Conservation (phyloP, 2,797 vertebrate species). For the Tolypeutes matacus region DNA sequence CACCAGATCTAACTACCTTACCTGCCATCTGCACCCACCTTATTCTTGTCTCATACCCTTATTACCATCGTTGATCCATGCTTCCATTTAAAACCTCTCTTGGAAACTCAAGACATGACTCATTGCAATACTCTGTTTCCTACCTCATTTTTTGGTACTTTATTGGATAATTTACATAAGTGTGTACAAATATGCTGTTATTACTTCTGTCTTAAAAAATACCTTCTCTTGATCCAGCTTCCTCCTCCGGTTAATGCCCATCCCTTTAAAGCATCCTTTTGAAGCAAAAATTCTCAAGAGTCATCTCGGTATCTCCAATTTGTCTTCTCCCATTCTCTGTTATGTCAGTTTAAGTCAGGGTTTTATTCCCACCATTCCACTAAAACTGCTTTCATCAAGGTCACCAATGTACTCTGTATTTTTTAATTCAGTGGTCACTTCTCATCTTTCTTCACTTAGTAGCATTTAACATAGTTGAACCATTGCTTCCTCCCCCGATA, state of each 20-base stretch:
- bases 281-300: constrained; percentile 29
- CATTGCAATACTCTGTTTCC: background rate
- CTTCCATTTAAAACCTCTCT: background rate
- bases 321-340: background rate
- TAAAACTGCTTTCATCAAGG: background rate
- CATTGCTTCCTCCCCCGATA: background rate
- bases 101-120: background rate
- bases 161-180: constrained; percentile 1
- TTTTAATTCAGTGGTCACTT: background rate
- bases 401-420: background rate
- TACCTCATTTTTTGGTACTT: background rate
- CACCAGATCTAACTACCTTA: background rate
- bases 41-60: background rate
- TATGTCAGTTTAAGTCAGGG: constrained; percentile 21
- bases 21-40: background rate
- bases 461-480: background rate
- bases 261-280: constrained; percentile 50
- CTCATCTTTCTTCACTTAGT: background rate
- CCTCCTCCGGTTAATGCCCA: background rate
- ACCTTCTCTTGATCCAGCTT: background rate
- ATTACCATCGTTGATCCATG: background rate
- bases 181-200: background rate
- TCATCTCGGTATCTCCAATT: background rate
- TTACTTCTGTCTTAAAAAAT: background rate
- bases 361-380: background rate